phyloP scores from a whole-genome alignment of 2,888 invertebrate species.

The Mactromeris polynyma region DNA sequence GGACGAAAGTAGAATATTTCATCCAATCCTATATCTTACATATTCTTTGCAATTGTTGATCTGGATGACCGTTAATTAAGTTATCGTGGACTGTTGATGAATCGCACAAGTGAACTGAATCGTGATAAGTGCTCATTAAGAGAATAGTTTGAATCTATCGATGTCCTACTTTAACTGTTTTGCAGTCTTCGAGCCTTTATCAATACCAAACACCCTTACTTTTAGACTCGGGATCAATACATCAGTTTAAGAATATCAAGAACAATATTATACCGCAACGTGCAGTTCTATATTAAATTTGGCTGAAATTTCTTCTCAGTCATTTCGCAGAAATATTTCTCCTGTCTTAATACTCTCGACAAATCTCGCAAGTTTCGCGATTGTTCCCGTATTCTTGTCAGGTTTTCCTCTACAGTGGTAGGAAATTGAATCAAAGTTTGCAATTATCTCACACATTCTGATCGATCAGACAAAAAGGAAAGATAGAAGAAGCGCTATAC shows the following conservation, averaged over 20 bases:
- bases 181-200: no score
- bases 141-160: no score
- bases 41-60: no score
- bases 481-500: constrained; percentile 4
- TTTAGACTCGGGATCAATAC: not conserved
- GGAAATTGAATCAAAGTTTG: constrained; percentile 67
- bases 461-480: constrained; percentile 49
- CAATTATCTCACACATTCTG: constrained; percentile 53
- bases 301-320: not conserved
- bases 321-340: not conserved
- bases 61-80: no score
- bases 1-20: no score
- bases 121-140: no score
- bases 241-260: not conserved
- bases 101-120: no score
- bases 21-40: no score
- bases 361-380: constrained; percentile 32
- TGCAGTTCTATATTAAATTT: not conserved
- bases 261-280: not conserved
- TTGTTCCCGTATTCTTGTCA: not conserved
- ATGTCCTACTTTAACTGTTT: no score
- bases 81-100: no score
- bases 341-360: constrained; percentile 18
- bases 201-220: no score
- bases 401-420: constrained; percentile 29